Conservation (phyloP, 2,797 vertebrate genomes). For the Cossypha heuglini region DNA sequence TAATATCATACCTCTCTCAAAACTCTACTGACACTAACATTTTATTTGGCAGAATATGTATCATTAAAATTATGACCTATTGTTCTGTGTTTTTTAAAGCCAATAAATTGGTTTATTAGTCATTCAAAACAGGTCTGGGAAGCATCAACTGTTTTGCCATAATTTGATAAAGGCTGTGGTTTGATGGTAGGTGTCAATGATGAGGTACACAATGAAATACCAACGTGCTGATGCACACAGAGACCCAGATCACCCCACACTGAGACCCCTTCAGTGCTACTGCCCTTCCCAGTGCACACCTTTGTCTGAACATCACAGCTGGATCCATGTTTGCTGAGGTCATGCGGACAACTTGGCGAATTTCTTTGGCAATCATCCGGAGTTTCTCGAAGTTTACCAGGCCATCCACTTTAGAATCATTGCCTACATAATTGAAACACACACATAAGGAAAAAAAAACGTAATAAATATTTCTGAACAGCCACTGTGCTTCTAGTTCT, state of each 20-base stretch:
- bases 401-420: conserved; percentile 92
- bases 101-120: background rate
- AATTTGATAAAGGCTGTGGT: background rate
- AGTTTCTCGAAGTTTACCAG: conserved; percentile 98
- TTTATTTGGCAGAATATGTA: background rate
- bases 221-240: background rate
- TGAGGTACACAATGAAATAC: background rate
- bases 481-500: background rate
- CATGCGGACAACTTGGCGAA: conserved; percentile 91
- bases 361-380: conserved; percentile 97
- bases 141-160: background rate
- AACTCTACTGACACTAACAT: background rate
- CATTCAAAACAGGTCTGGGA: background rate
- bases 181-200: background rate
- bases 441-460: background rate
- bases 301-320: conserved; percentile 95
- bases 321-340: conserved; percentile 98
- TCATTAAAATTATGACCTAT: background rate
- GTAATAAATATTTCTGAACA: background rate
- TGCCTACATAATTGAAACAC: conserved; percentile 77
- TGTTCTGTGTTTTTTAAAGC: background rate
- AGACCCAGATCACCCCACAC: background rate
- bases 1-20: background rate
- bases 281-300: conserved; percentile 75
- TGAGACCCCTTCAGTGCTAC: background rate